Conservation (phyloP, 2,888 invertebrate species). For the Chironomus riparius region DNA sequence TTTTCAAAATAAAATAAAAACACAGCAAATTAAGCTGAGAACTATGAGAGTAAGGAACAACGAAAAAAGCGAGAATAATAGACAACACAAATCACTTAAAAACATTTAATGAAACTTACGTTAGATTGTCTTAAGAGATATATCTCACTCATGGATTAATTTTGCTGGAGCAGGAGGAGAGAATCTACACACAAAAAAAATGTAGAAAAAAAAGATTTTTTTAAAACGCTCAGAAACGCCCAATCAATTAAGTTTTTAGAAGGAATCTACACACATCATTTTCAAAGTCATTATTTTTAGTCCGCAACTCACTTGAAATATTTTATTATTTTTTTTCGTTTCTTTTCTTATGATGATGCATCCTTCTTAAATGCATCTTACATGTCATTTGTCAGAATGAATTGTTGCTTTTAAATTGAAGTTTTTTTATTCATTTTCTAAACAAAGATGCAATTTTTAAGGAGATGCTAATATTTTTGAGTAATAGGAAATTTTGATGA, state of each 20-base stretch:
- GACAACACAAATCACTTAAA: conserved; percentile 18
- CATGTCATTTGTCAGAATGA: neutral
- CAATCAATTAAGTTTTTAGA: conserved; percentile 3
- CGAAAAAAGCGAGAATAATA: neutral
- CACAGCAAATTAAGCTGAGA: too few species aligned
- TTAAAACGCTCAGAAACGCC: conserved; percentile 1
- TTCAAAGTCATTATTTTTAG: neutral
- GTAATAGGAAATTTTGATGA: too few species aligned
- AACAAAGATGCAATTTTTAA: neutral
- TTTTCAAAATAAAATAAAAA: too few species aligned
- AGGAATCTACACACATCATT: neutral
- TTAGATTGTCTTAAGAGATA: neutral
- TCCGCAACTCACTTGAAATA: neutral
- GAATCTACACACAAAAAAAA: neutral
- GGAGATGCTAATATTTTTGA: too few species aligned
- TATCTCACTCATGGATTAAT: conserved; percentile 4
- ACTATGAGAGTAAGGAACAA: neutral
- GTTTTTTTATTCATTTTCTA: neutral
- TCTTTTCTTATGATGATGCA: neutral
- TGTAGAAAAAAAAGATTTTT: neutral
- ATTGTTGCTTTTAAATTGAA: too few species aligned
- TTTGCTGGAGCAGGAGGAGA: neutral
- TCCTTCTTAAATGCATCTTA: neutral
- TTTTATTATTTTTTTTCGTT: neutral
- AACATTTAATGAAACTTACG: conserved; percentile 2